Conservation (phyloP, 2,797 vertebrate genomes). For the Cyclura pinguis region DNA sequence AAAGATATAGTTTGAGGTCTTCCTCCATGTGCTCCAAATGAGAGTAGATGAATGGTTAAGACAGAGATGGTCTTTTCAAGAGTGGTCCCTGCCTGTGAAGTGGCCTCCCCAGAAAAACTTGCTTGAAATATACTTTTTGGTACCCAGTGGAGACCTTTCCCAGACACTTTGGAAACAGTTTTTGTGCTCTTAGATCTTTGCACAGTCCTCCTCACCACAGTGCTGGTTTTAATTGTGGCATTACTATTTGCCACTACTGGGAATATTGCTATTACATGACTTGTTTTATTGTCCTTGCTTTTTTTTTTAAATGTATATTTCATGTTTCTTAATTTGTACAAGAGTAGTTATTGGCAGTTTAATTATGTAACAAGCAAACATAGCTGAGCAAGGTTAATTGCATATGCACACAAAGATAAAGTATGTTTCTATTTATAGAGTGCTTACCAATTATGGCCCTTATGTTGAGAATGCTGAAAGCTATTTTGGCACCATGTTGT, state of each 20-base stretch:
- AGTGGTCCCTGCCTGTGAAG: neutral
- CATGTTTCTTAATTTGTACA: neutral
- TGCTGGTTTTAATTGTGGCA: neutral
- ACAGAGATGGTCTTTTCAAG: too few relatives aligned
- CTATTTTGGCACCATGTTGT: rapidly evolving
- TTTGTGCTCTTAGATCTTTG: neutral
- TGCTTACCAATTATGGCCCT: neutral
- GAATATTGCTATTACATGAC: neutral
- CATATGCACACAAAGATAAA: neutral
- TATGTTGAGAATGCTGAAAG: constrained; percentile 2
- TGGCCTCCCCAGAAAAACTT: neutral
- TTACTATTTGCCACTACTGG: neutral
- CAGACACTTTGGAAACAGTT: neutral
- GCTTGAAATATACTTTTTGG: neutral
- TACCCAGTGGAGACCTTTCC: neutral
- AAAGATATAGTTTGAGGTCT: neutral
- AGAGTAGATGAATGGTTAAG: too few relatives aligned
- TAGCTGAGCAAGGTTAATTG: neutral
- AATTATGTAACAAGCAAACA: neutral
- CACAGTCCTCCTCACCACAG: too few relatives aligned
- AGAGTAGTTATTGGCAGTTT: neutral
- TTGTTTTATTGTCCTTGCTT: neutral
- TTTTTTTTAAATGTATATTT: neutral
- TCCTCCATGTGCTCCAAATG: neutral
- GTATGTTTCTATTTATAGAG: neutral